Conservation (phyloP, 2,888 invertebrate species). For the Petrophora chlorosata region DNA sequence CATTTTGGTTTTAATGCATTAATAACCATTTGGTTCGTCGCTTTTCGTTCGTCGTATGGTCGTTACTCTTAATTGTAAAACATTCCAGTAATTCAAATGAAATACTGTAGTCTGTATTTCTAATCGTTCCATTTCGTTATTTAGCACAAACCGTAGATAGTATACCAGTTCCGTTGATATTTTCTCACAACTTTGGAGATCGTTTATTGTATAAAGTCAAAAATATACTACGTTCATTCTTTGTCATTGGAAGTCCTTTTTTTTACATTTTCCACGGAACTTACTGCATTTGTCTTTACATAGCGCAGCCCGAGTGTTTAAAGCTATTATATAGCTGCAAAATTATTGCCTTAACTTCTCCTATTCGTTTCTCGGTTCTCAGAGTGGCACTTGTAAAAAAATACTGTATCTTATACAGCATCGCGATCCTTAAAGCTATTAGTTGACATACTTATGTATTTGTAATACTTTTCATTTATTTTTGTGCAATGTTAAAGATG, state of each 20-base stretch:
- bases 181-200: too few relatives aligned
- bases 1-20: neutral
- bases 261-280: too few relatives aligned
- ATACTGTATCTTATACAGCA: conserved; percentile 76
- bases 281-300: neutral
- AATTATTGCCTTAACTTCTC: conserved; percentile 31
- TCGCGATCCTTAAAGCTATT: conserved; percentile 76
- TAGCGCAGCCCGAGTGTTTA: conserved; percentile 30
- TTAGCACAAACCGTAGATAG: conserved; percentile 1
- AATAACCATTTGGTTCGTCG: neutral
- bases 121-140: neutral
- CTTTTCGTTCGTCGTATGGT: conserved; percentile 35
- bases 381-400: conserved; percentile 70
- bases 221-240: too few relatives aligned
- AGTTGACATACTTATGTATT: conserved; percentile 73
- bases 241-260: too few relatives aligned
- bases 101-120: conserved; percentile 11
- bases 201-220: too few relatives aligned
- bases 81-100: conserved; percentile 22
- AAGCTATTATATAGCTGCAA: conserved; percentile 46
- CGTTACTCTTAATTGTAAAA: conserved; percentile 40
- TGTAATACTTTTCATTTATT: conserved; percentile 66
- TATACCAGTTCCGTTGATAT: too few relatives aligned
- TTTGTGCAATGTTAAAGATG: conserved; percentile 66
- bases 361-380: conserved; percentile 31